Percentiles rank a stretch among this genome's conserved stretches.
Conservation (phyloP, 2,113 vertebrate species). For the Micromys minutus region DNA sequence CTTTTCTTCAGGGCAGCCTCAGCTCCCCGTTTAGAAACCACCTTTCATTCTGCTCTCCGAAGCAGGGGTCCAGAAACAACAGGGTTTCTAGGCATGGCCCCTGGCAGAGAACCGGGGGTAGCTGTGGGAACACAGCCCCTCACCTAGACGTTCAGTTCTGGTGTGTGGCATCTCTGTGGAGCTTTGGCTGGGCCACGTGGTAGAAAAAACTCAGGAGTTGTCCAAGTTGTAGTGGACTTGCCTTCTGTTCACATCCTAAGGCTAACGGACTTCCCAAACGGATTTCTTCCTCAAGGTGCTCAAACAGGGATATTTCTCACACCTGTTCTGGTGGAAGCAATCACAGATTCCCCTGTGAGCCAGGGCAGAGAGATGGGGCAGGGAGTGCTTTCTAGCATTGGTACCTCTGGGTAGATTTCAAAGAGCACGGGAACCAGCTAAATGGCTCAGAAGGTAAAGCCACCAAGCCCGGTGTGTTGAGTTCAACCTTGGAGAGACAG, state of each 20-base stretch:
- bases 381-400: no score
- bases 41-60: no score
- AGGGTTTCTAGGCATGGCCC: neutral
- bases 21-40: neutral
- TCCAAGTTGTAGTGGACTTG: neutral
- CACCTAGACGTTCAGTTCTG: neutral
- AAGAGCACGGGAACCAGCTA: neutral
- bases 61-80: neutral
- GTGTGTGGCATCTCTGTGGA: neutral
- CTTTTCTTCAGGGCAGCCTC: neutral
- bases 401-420: no score
- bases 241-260: neutral
- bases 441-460: neutral
- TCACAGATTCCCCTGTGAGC: neutral
- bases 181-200: no score
- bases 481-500: neutral
- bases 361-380: neutral
- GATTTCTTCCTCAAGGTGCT: neutral
- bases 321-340: no score
- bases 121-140: neutral
- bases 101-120: neutral
- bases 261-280: neutral
- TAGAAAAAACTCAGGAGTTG: neutral
- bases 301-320: neutral
- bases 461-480: neutral